A percentile compares a stretch with the other conserved stretches of the same genome.
phyloP scores from a whole-genome alignment of 92 coral and sea anemone genomes.

The Blastomussa wellsi region DNA sequence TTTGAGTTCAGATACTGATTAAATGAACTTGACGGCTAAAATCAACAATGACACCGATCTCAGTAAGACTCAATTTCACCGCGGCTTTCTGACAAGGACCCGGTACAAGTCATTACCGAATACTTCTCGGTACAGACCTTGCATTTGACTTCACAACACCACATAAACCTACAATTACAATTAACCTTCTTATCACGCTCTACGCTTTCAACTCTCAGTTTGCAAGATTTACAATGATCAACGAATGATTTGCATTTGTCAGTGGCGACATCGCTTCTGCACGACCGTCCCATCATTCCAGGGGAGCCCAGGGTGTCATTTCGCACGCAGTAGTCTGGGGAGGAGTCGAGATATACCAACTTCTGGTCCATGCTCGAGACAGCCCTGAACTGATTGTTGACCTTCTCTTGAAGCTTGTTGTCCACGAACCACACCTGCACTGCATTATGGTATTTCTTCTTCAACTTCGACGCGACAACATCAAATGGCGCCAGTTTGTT shows the following conservation, averaged over 20 bases:
- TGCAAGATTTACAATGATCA: slow-evolving; percentile 64
- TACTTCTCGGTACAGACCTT: slow-evolving; percentile 30
- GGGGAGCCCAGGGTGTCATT: slow-evolving; percentile 54
- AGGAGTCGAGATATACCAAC: slow-evolving; percentile 55
- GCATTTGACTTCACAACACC: slow-evolving; percentile 78
- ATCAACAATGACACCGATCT: too few species aligned
- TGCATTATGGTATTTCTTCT: background rate
- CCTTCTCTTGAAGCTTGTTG: slow-evolving; percentile 43
- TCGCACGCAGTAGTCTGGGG: slow-evolving; percentile 76
- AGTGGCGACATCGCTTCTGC: slow-evolving; percentile 48
- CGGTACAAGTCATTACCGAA: background rate
- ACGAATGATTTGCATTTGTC: background rate
- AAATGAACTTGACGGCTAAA: too few species aligned
- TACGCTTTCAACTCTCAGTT: slow-evolving; percentile 35
- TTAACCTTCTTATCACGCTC: slow-evolving; percentile 6
- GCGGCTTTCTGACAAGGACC: background rate
- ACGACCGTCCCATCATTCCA: slow-evolving; percentile 74
- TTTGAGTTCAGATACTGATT: too few species aligned
- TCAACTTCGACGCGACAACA: background rate
- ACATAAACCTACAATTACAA: slow-evolving; percentile 72
- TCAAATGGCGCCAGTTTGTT: background rate
- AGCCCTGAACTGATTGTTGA: slow-evolving; percentile 24
- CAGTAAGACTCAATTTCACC: too few species aligned
- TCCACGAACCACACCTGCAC: slow-evolving; percentile 46
- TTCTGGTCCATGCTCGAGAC: slow-evolving; percentile 35